Evolutionary conservation across 37 sponge, comb jelly and placozoan species (phyloP), one percentile per base, ranked within the genome.

Genomic region (Cliona cf. orientalis): DNA sequence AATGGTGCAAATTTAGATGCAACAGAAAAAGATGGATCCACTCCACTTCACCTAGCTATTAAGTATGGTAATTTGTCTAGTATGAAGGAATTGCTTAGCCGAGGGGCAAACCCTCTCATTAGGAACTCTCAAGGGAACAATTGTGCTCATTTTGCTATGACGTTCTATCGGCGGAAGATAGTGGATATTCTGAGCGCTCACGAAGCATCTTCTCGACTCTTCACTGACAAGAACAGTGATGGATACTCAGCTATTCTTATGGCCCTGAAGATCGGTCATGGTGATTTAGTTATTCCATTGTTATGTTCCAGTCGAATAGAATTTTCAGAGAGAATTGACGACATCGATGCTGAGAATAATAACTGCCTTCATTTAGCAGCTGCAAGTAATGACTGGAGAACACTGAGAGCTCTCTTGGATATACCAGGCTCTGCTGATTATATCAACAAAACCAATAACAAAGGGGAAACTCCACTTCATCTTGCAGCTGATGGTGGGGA

Each of bases 391-490:
- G 55, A 87, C 58, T 58, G 59, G 62, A 70, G 40, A 46, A 42
- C 74, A 43, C 65, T 92, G 40, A 29, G 44, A 19, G 49, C 36
- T 14, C 63, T 92, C n/a, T 67, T 92, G 1, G 67, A 72, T 28
- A 40, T 68, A n/a, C 77, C 76, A 2, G 36, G 53, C 21, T 2
- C 25, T 36, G 63, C 60, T 11, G 59, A 66, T 17, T 60, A 81
- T 34, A 67, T 95, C 33, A 95, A 95, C 45, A 87, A 92, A 39
- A 32, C 53, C 39, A 82, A 89, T 57, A 25, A 55, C 1, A 22
- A 7, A 45, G 96, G 94, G 44, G 35, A 0, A 9, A 95, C 96
- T 6, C 93, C 96, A 11, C 87, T 96, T 14, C 96, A 96, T 61
- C 17, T 32, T 33, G 96, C 94, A 49, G 86, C 93, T 23, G n/a